Evolutionary conservation across 2,797 vertebrate species (phyloP), one percentile per base, ranked within the genome.

Genomic region (Tenualosa thibaudeaui): DNA sequence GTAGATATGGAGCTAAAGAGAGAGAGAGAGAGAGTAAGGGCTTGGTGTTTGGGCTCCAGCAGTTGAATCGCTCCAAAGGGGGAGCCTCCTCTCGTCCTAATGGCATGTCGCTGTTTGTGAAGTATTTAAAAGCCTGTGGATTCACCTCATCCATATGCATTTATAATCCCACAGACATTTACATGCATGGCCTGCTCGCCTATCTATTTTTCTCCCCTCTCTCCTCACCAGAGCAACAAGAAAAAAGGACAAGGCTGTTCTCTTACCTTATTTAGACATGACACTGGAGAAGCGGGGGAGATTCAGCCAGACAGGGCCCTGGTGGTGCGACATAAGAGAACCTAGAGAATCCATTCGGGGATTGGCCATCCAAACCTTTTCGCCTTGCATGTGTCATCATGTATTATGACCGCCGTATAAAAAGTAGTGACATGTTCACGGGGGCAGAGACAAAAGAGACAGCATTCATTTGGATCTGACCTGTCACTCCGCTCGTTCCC

Each of bases 121-220:
- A 75, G 68, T 75, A 75, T 75, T 75, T 75, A 75, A 75, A 75
- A 75, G 68, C 68, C 68, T 40, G 68, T 75, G 68, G 13, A 75
- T 5, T 75, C 68, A 75, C 37, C 68, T 40, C 31, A 75, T 43
- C 31, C 62, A 75, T 43, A 75, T 75, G 31, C 31, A 75, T 40
- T 75, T 43, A 75, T 5, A 43, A 19, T 43, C 68, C 31, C 68
- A 75, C 68, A 75, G 68, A 75, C 31, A 75, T 75, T 75, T 43
- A 43, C 12, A 75, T 75, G 68, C 68, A 75, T 75, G 68, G 68
- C 68, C 17, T 75, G 37, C 31, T 5, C 4, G 31, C 68, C 31
- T 31, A 40, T 75, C 37, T 43, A 5, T 71, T 15, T 40, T 75
- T 75, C 17, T 40, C 5, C 31, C 5, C 4, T 75, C 31, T 5